Conservation (phyloP, 2,113 vertebrate species). For the Tetraodon nigroviridis region DNA sequence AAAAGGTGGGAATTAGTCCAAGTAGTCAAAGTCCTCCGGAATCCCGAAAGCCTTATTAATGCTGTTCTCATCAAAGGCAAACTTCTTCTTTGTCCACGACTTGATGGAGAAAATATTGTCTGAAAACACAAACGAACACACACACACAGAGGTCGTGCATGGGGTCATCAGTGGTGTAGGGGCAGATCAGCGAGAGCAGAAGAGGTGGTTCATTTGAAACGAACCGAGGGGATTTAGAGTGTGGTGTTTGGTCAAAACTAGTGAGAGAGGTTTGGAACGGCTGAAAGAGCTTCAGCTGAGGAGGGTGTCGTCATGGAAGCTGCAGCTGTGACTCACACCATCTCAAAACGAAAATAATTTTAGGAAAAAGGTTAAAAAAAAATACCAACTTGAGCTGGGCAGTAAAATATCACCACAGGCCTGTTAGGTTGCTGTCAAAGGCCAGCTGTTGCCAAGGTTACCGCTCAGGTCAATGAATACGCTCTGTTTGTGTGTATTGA, state of each 20-base stretch:
- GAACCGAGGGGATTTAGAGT: neutral
- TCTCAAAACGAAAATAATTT: constrained; percentile 14
- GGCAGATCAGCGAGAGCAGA: too few species aligned
- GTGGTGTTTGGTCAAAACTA: neutral
- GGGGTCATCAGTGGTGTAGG: too few species aligned
- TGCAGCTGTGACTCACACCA: constrained; percentile 22
- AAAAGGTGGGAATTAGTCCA: constrained; percentile 76
- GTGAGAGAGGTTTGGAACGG: too few species aligned
- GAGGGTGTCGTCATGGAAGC: constrained; percentile 1
- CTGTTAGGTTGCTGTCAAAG: constrained; percentile 15
- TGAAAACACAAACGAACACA: constrained; percentile 63
- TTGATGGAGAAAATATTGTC: constrained; percentile 96
- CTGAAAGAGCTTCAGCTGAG: too few species aligned
- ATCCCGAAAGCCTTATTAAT: constrained; percentile 96
- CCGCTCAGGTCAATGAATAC: constrained; percentile 34
- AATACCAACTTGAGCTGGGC: constrained; percentile 9
- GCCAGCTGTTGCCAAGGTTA: constrained; percentile 39
- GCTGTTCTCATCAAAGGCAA: constrained; percentile 86
- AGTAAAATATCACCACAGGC: constrained; percentile 15
- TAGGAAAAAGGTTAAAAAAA: constrained; percentile 1
- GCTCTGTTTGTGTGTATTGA: neutral
- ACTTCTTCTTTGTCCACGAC: constrained; percentile 97
- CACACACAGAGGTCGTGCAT: too few species aligned
- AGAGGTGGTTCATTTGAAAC: too few species aligned
- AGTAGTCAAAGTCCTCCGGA: constrained; percentile 95